These are phyloP conservation scores for Rhagonycha lutea DNA, from an alignment of 2,888 invertebrate species.

Conservation along the genomic window DNA sequence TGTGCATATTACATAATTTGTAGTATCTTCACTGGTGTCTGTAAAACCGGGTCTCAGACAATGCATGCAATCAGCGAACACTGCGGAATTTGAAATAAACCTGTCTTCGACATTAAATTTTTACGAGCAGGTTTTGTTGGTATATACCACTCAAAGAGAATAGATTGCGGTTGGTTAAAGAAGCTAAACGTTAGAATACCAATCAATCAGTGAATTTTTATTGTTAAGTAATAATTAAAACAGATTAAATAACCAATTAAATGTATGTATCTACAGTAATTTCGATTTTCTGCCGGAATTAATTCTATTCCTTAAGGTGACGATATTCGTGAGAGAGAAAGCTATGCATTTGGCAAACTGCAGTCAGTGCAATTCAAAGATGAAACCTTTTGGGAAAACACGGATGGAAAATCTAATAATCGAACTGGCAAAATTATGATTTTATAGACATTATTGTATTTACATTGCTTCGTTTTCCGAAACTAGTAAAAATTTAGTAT, in stretches of 20 bases:
- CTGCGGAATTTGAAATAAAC: slow-evolving; percentile 36
- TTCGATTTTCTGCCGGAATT: too few relatives aligned
- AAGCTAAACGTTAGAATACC: not conserved
- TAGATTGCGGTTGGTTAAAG: not conserved
- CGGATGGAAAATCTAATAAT: too few relatives aligned
- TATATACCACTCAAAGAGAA: not conserved
- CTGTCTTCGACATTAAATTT: slow-evolving; percentile 25
- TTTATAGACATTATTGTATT: too few relatives aligned
- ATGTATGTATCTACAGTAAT: not conserved
- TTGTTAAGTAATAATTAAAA: not conserved
- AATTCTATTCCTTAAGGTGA: too few relatives aligned
- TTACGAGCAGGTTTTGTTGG: slow-evolving; percentile 26
- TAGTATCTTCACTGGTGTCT: not conserved
- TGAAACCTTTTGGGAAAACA: too few relatives aligned
- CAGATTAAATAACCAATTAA: not conserved
- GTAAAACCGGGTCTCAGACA: slow-evolving; percentile 7
- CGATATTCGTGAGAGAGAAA: too few relatives aligned
- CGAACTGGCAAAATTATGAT: too few relatives aligned
- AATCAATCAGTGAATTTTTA: not conserved
- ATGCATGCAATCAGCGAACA: slow-evolving; percentile 37
- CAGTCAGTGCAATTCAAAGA: too few relatives aligned
- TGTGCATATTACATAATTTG: not conserved
- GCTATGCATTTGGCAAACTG: too few relatives aligned
- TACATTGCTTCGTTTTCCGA: not conserved
- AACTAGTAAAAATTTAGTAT: not conserved